Percentiles rank a stretch among this genome's conserved stretches.
Evolutionary conservation across 2,888 invertebrate genomes (phyloP).

Genomic region (Drosophila maculinotata): DNA sequence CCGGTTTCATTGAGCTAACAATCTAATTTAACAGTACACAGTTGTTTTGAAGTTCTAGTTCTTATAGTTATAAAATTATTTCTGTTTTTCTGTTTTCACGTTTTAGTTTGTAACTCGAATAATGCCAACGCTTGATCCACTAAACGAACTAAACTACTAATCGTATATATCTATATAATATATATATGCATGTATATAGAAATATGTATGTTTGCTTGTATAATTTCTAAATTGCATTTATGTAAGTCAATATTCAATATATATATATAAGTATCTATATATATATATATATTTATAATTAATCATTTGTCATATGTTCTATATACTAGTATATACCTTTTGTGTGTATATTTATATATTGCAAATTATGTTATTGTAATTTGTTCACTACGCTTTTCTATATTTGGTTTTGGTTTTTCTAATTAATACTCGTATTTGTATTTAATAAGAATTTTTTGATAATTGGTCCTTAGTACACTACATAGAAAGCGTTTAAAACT

Average conservation of each 20-base stretch:
- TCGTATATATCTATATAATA: slow-evolving; percentile 25
- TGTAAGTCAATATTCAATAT: slow-evolving; percentile 57
- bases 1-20: slow-evolving; percentile 50
- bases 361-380: slow-evolving; percentile 52
- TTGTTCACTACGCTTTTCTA: slow-evolving; percentile 40
- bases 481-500: slow-evolving; percentile 66
- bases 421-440: slow-evolving; percentile 27
- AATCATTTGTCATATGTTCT: not conserved
- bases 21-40: slow-evolving; percentile 43
- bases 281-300: slow-evolving; percentile 23
- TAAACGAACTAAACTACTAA: slow-evolving; percentile 63
- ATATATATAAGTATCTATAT: slow-evolving; percentile 24
- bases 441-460: slow-evolving; percentile 43
- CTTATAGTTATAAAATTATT: slow-evolving; percentile 26
- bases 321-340: slow-evolving; percentile 11
- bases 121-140: slow-evolving; percentile 73
- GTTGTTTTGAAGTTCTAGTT: slow-evolving; percentile 15
- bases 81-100: slow-evolving; percentile 11
- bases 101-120: slow-evolving; percentile 56
- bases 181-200: slow-evolving; percentile 37
- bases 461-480: slow-evolving; percentile 78
- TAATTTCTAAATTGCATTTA: slow-evolving; percentile 67
- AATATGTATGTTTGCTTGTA: slow-evolving; percentile 53
- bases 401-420: slow-evolving; percentile 8
- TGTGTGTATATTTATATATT: slow-evolving; percentile 38